Base-by-base conservation (phyloP, 2,113 vertebrate species). In the Pica pica region DNA sequence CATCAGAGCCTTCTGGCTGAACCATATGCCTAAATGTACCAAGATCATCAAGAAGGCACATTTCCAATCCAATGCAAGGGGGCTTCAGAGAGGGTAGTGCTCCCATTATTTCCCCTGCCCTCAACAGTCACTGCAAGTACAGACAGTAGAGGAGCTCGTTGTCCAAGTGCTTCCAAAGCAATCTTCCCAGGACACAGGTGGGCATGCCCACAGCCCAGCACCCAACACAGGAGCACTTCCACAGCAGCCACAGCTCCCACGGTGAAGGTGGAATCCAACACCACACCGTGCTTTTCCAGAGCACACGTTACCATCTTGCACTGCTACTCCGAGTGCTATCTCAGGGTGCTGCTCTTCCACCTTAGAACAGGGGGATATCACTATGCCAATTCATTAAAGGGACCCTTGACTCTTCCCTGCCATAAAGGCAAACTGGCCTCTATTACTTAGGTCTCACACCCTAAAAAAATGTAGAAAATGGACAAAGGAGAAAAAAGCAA, bases 241-340 rank as follows among this genome's bases (percentile, higher is more conserved):
- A 41, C 73, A 24, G 83, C 24, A 16, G 31, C 55, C 16, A 8
- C 2, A 4, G 55, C 44, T 83, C 27, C 31, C 8, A 23, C 5
- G 39, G 16, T 3, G 27, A 57, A 64, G 65, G 23, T 18, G 49
- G 35, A 27, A 26, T 27, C 22, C n/a, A 57, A 16, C 33, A 31
- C 17, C 20, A n/a, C 13, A 39, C 10, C 1, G 1, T 2, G 33
- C 44, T 60, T 60, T 46, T 41, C 67, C 61, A 50, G 67, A 50
- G 46, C 6, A 1, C 28, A 22, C 2, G 0, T 19, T 15, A 31
- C 17, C 7, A 18, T 18, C 37, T 13, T 4, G 31, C 20, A 20
- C 55, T 42, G 59, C 42, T 63, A 55, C 30, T 37, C 60, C 31
- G n/a, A 69, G 23, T 2, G 0, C 53, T 19, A 9, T 10, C 49